Evolutionary conservation across 2,888 invertebrate species (phyloP).

Genomic region (Drosophila vallismaia): DNA sequence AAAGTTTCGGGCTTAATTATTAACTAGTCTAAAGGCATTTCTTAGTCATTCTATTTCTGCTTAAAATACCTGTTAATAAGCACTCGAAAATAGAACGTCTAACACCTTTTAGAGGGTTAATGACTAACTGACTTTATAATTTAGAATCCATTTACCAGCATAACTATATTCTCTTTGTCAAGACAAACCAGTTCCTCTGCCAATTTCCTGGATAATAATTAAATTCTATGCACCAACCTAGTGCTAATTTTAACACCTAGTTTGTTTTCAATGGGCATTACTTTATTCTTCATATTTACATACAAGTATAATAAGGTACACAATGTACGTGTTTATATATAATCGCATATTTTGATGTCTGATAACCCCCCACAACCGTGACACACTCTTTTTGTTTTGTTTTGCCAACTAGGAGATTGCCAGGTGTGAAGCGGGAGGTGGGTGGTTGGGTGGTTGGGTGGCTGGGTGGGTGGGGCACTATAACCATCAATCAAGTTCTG

Average conservation of each 20-base stretch:
- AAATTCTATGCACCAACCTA: not conserved
- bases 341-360: constrained; percentile 1
- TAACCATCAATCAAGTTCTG: constrained; percentile 52
- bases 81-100: constrained; percentile 4
- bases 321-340: constrained; percentile 27
- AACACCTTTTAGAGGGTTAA: constrained; percentile 5
- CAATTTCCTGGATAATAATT: not conserved
- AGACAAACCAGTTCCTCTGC: not conserved
- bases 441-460: not conserved
- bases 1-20: not conserved
- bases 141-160: not conserved
- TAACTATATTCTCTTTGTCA: not conserved
- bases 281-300: constrained; percentile 32
- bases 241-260: not conserved
- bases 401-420: not conserved
- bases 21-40: not conserved
- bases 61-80: no score
- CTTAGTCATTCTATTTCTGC: not conserved
- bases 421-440: constrained; percentile 3
- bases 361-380: constrained; percentile 24
- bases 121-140: constrained; percentile 8
- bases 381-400: constrained; percentile 17
- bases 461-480: not conserved
- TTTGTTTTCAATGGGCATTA: constrained; percentile 17
- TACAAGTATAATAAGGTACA: constrained; percentile 27